phyloP scores from a whole-genome alignment of 2,888 invertebrate genomes.

The Ctenicera cuprea region DNA sequence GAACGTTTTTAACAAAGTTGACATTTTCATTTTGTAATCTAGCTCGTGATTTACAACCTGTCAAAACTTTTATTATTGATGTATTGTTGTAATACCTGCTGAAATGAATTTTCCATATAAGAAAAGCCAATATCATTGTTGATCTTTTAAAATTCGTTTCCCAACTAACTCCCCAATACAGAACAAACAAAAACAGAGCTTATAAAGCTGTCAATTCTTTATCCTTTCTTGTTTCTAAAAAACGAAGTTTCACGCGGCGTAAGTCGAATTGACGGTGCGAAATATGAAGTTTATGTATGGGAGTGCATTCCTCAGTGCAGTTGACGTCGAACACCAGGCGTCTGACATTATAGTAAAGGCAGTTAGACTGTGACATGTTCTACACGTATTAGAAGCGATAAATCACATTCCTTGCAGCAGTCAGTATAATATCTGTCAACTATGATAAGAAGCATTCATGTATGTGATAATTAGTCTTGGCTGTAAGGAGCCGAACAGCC shows the following conservation, averaged over 20 bases:
- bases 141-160: slow-evolving; percentile 50
- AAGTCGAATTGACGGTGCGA: slow-evolving; percentile 38
- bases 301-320: slow-evolving; percentile 64
- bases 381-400: slow-evolving; percentile 50
- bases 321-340: slow-evolving; percentile 67
- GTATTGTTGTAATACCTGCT: slow-evolving; percentile 48
- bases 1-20: slow-evolving; percentile 25
- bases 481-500: slow-evolving; percentile 65
- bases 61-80: slow-evolving; percentile 54
- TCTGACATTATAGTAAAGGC: slow-evolving; percentile 62
- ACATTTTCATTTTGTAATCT: slow-evolving; percentile 46
- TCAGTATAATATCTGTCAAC: slow-evolving; percentile 71
- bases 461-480: slow-evolving; percentile 72
- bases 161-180: slow-evolving; percentile 39
- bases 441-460: slow-evolving; percentile 72
- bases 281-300: slow-evolving; percentile 42
- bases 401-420: slow-evolving; percentile 66
- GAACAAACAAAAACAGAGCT: slow-evolving; percentile 41
- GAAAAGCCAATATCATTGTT: slow-evolving; percentile 48
- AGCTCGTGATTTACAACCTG: slow-evolving; percentile 48
- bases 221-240: slow-evolving; percentile 39
- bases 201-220: slow-evolving; percentile 48
- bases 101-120: slow-evolving; percentile 44
- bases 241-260: slow-evolving; percentile 44
- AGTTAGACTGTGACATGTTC: slow-evolving; percentile 59